Evolutionary conservation across 2,797 vertebrate genomes (phyloP).

Genomic region (Tauraco hartlaubi): DNA sequence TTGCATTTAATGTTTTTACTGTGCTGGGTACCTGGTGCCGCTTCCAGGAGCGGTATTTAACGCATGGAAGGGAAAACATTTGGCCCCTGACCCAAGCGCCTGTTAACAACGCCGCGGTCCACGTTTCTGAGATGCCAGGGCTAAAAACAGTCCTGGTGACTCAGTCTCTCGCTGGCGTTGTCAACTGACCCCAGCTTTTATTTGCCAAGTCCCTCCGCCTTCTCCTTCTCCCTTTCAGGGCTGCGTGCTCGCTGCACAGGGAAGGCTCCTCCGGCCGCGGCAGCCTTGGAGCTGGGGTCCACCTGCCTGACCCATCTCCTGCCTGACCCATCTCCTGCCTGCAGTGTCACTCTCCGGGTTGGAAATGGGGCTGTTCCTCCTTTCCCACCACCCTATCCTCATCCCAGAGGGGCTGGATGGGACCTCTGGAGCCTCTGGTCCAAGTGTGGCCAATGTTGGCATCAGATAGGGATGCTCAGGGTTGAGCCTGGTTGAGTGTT

Average conservation of each 20-base stretch:
- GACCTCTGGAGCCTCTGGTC: neutral
- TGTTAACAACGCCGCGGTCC: slow-evolving; percentile 20
- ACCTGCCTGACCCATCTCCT: neutral
- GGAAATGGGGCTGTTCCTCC: accelerated
- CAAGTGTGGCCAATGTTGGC: accelerated
- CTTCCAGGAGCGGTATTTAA: slow-evolving; percentile 28
- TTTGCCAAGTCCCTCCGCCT: slow-evolving; percentile 43
- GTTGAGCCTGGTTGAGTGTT: too few species aligned
- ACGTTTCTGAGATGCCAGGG: slow-evolving; percentile 27
- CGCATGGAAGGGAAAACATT: slow-evolving; percentile 53
- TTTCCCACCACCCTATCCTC: neutral
- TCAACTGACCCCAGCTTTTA: neutral
- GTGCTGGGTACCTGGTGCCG: neutral
- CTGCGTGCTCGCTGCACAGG: accelerated
- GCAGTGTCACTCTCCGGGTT: neutral
- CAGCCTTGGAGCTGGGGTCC: neutral
- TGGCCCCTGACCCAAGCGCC: slow-evolving; percentile 58
- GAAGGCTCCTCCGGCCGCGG: neutral
- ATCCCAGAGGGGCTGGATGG: neutral
- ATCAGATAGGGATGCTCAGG: too few species aligned
- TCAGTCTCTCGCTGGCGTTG: neutral
- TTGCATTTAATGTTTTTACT: neutral
- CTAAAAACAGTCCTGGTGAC: slow-evolving; percentile 56
- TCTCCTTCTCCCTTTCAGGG: slow-evolving; percentile 25
- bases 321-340: neutral